Conservation (phyloP, 2,888 invertebrate genomes). For the Epistrophe eligans region DNA sequence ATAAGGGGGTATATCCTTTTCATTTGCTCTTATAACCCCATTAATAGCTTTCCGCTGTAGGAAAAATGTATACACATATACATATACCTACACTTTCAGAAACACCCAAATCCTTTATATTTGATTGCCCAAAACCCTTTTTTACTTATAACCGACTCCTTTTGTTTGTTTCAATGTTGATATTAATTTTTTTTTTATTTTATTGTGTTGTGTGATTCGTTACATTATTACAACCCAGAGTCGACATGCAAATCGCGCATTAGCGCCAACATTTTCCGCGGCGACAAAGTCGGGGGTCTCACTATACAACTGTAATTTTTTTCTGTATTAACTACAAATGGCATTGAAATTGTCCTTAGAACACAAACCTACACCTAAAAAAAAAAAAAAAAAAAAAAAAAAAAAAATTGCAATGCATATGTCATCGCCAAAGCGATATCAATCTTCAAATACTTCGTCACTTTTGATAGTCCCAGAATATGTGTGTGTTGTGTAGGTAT, state of each 20-base stretch:
- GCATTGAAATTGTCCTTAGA: slow-evolving; percentile 74
- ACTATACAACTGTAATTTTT: slow-evolving; percentile 25
- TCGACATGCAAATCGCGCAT: slow-evolving; percentile 77
- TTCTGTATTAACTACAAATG: slow-evolving; percentile 59
- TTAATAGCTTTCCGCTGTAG: slow-evolving; percentile 73
- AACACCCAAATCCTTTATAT: slow-evolving; percentile 56
- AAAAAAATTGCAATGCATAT: slow-evolving; percentile 65
- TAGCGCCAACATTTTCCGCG: slow-evolving; percentile 72
- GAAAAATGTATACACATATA: slow-evolving; percentile 7
- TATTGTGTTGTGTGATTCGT: slow-evolving; percentile 70
- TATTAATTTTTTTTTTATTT: slow-evolving; percentile 12
- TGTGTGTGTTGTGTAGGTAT: slow-evolving; percentile 7
- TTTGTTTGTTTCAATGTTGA: slow-evolving; percentile 48
- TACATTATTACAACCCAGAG: slow-evolving; percentile 55
- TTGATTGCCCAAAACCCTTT: slow-evolving; percentile 55
- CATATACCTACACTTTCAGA: not conserved
- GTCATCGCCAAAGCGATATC: slow-evolving; percentile 74
- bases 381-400: not conserved
- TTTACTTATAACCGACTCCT: not conserved
- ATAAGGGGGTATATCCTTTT: slow-evolving; percentile 73
- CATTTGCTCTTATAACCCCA: slow-evolving; percentile 75
- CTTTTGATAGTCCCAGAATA: slow-evolving; percentile 57
- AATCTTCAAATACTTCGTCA: slow-evolving; percentile 74
- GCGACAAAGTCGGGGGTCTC: slow-evolving; percentile 51
- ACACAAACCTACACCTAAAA: slow-evolving; percentile 20